Evolutionary conservation across 2,113 vertebrate genomes (phyloP).

Genomic region (Cettia cetti): DNA sequence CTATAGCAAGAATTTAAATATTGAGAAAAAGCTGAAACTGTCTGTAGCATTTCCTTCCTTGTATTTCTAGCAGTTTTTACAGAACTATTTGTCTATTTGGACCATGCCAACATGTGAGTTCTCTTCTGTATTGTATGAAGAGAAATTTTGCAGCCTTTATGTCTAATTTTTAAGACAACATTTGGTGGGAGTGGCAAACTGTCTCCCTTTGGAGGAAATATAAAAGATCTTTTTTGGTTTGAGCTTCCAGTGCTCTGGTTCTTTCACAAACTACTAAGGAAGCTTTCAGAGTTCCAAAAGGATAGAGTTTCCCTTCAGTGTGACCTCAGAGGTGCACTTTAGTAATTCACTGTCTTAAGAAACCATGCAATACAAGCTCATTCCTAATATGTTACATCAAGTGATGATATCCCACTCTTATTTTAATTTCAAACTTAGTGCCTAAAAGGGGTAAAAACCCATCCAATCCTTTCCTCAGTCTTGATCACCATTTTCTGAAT

Average conservation of each 20-base stretch:
- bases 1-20: background rate
- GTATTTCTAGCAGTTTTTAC: background rate
- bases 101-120: background rate
- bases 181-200: background rate
- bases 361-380: background rate
- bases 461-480: background rate
- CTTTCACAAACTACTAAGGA: conserved; percentile 36
- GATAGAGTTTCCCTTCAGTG: background rate
- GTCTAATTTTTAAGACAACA: conserved; percentile 54
- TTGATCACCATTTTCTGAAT: background rate
- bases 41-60: background rate
- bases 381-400: background rate
- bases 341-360: conserved; percentile 17
- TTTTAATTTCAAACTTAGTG: conserved; percentile 5
- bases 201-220: background rate
- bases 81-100: background rate
- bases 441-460: background rate
- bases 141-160: conserved; percentile 53
- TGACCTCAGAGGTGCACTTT: background rate
- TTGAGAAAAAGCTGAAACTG: background rate
- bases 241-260: conserved; percentile 8
- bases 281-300: background rate
- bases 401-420: background rate
- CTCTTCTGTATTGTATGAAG: background rate
- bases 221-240: background rate